These are phyloP conservation scores for Polydrusus cervinus DNA, from an alignment of 2,888 invertebrate genomes.

Conservation along the genomic window DNA sequence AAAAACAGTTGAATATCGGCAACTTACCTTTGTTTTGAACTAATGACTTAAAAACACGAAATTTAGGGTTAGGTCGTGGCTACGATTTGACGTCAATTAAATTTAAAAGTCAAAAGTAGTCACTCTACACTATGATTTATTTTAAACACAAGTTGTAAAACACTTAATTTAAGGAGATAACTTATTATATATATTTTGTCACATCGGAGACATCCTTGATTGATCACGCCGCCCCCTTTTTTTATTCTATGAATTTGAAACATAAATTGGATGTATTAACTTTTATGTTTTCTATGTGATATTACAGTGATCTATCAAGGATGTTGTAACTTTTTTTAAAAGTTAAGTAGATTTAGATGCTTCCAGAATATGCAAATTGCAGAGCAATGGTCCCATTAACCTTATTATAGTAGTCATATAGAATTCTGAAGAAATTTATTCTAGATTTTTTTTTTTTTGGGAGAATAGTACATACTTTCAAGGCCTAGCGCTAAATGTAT, in stretches of 20 bases:
- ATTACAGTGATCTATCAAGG: slow-evolving; percentile 60
- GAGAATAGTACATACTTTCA: background rate
- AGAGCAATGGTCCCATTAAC: slow-evolving; percentile 40
- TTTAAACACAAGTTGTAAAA: slow-evolving; percentile 34
- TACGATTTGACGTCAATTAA: slow-evolving; percentile 9
- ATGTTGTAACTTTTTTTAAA: slow-evolving; percentile 55
- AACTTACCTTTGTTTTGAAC: slow-evolving; percentile 4
- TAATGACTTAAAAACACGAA: slow-evolving; percentile 18
- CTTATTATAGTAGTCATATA: background rate
- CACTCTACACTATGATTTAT: slow-evolving; percentile 27
- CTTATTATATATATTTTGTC: slow-evolving; percentile 40
- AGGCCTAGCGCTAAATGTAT: background rate
- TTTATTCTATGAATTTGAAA: slow-evolving; percentile 46
- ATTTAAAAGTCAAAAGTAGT: slow-evolving; percentile 30
- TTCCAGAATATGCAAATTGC: slow-evolving; percentile 49
- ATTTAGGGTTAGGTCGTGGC: slow-evolving; percentile 13
- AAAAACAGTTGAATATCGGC: too few species aligned
- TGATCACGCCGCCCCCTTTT: slow-evolving; percentile 12
- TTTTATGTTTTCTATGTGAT: slow-evolving; percentile 61
- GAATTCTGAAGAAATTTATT: background rate
- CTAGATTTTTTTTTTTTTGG: background rate
- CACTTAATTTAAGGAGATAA: slow-evolving; percentile 42
- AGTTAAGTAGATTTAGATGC: slow-evolving; percentile 53
- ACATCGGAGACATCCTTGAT: slow-evolving; percentile 33
- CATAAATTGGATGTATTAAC: slow-evolving; percentile 54